Base-by-base conservation (phyloP, 2,888 invertebrate species). In the Agrotis exclamationis region DNA sequence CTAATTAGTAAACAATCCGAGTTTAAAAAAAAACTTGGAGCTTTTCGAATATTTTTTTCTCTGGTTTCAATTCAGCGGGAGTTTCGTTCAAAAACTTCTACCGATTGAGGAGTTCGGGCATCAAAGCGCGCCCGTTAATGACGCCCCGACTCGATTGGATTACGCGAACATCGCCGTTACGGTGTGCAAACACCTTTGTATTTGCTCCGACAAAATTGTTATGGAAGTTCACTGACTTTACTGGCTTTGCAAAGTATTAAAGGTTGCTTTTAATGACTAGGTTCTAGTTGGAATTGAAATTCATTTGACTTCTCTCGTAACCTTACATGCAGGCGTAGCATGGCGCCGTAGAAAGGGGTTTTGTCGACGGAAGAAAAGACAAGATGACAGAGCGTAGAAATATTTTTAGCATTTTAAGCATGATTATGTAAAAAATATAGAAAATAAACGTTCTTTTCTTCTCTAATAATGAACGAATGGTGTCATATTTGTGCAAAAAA, bases 51-150 rank as follows among this genome's bases (percentile, higher is more conserved):
- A 14, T 45, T 56, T 47, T 24, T 73, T 67, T 62, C 39, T 54
- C 22, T 44, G 18, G 28, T 59, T 62, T 74, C 45, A 73, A 59
- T 82, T 65, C 63, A 58, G 11, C 57, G 28, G 13, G 48, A 63
- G 28, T 69, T 73, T 65, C 63, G 28, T 70, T 63, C 20, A 16
- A 14, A 51, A 68, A 70, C 50, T 72, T 68, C n/a, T 20, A 45
- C 28, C 53, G 39, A 66, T 39, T 57, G 62, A 71, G 18, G 59
- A 75, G 67, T 67, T 64, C 53, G 14, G 51, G 54, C 70, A 68
- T 81, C 67, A 75, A 74, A 75, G 71, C 59, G 54, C 33, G 14
- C 60, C 20, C 48, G 65, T 45, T 81, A 82, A 81, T 79, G 68
- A 79, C 22, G 76, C 53, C 18, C 28, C 24, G 20, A 16, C 48